Evolutionary conservation across 2,113 vertebrate species (phyloP).

Genomic region (Lutjanus erythropterus): DNA sequence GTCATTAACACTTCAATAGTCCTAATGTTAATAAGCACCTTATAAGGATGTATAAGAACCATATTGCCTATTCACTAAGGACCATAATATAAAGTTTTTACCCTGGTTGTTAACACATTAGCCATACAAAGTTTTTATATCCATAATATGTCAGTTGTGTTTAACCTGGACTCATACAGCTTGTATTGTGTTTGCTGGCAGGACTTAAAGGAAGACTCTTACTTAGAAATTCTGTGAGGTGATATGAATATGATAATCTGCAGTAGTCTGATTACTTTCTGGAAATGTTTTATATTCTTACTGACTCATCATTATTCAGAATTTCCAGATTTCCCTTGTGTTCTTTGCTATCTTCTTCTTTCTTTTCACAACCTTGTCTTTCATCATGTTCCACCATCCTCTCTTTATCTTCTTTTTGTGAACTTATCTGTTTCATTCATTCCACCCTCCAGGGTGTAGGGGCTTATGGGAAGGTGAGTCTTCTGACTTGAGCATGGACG

Average conservation of each 20-base stretch:
- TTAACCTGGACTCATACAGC: no score
- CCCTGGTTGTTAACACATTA: no score
- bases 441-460: slow-evolving; percentile 80
- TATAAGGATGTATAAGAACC: no score
- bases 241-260: not conserved
- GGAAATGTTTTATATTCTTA: not conserved
- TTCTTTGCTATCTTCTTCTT: not conserved
- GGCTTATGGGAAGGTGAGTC: slow-evolving; percentile 84
- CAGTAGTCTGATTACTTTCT: not conserved
- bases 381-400: slow-evolving; percentile 1
- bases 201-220: no score
- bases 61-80: no score
- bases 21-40: no score
- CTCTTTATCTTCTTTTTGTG: slow-evolving; percentile 23
- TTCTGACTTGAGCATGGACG: slow-evolving; percentile 65
- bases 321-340: not conserved
- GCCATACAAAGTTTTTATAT: no score
- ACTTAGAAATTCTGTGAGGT: no score
- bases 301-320: not conserved
- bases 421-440: slow-evolving; percentile 45
- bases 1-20: no score
- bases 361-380: not conserved
- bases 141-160: no score
- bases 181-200: no score
- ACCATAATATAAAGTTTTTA: no score